Evolutionary conservation across 2,888 invertebrate genomes (phyloP).

Genomic region (Ormyrus pomaceus): DNA sequence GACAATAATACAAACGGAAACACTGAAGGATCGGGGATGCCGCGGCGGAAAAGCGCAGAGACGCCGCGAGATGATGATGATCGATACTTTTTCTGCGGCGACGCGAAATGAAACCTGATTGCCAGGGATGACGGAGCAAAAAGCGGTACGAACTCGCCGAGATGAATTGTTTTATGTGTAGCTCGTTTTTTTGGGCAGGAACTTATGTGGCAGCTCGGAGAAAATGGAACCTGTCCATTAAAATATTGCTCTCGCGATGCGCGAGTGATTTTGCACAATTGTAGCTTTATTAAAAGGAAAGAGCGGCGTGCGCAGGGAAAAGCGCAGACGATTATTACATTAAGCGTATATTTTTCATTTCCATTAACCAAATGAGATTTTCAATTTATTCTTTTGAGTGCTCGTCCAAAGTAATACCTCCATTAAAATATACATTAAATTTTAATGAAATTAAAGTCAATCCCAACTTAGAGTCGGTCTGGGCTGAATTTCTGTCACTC

Average conservation of each 20-base stretch:
- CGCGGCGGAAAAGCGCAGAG: neutral
- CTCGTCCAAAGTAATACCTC: too few relatives aligned
- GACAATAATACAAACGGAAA: conserved; percentile 28
- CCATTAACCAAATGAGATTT: too few relatives aligned
- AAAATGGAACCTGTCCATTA: neutral
- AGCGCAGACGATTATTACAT: too few relatives aligned
- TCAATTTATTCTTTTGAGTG: too few relatives aligned
- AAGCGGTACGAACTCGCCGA: neutral
- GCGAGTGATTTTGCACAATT: too few relatives aligned
- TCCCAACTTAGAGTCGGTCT: too few relatives aligned
- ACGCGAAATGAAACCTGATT: conserved; percentile 11
- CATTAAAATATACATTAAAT: too few relatives aligned
- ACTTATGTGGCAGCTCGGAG: neutral
- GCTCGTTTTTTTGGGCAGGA: neutral
- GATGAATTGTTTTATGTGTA: conserved; percentile 9
- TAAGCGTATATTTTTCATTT: too few relatives aligned
- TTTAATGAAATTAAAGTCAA: too few relatives aligned
- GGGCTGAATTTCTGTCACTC: too few relatives aligned
- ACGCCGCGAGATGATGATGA: conserved; percentile 8
- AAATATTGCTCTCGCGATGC: neutral
- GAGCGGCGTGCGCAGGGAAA: neutral
- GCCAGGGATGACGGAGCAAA: neutral
- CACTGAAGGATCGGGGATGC: conserved; percentile 12
- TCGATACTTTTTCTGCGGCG: conserved; percentile 29
- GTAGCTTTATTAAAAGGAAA: neutral